Percentiles rank a stretch among this genome's conserved stretches.
Evolutionary conservation across 1,140 invertebrate species (phyloP).

Genomic region (Mercenaria mercenaria): DNA sequence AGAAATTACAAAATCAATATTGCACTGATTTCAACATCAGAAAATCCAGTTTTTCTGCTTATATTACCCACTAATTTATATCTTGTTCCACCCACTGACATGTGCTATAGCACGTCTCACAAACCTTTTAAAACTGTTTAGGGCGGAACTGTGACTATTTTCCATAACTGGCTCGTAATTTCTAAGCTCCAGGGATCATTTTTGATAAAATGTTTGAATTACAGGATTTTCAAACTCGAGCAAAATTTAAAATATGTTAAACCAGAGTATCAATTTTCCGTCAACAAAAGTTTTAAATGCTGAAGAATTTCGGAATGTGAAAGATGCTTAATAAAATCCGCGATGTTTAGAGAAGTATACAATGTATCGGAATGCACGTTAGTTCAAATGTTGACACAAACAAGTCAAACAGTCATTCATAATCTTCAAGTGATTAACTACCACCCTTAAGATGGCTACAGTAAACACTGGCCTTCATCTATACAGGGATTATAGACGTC

Average conservation of each 20-base stretch:
- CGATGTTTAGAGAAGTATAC: not conserved
- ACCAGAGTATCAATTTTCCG: not conserved
- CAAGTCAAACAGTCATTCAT: conserved; percentile 6
- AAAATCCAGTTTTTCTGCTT: too few relatives aligned
- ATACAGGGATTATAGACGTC: not conserved
- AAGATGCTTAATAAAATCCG: not conserved
- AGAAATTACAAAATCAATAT: too few relatives aligned
- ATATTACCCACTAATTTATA: too few relatives aligned
- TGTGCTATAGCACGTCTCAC: too few relatives aligned
- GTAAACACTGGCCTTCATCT: not conserved
- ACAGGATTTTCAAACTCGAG: not conserved
- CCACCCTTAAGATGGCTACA: not conserved
- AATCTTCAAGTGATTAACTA: conserved; percentile 20
- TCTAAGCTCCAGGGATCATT: not conserved
- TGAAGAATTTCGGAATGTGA: not conserved
- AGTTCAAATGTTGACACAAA: conserved; percentile 36
- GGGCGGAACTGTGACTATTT: not conserved
- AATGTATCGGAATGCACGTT: conserved; percentile 15
- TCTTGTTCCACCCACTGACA: too few relatives aligned
- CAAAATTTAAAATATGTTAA: not conserved
- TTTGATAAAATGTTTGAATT: not conserved
- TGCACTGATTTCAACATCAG: too few relatives aligned
- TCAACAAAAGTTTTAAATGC: not conserved
- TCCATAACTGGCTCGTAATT: not conserved
- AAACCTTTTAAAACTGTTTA: not conserved